A percentile compares a stretch with the other conserved stretches of the same genome.
Evolutionary conservation across 2,888 invertebrate species (phyloP).

Genomic region (Drosophila barbarae): DNA sequence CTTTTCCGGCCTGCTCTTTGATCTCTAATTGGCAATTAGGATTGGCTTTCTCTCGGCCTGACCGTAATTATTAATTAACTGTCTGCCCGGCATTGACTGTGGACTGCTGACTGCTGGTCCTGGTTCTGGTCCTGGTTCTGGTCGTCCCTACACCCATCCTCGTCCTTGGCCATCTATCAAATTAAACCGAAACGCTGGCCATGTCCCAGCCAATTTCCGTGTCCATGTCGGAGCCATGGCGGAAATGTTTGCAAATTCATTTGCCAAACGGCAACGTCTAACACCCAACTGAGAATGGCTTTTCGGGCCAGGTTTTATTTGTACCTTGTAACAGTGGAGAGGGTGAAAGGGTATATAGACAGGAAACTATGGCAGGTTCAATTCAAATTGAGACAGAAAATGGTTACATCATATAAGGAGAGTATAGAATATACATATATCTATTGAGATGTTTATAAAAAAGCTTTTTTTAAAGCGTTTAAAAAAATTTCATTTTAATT

Average conservation of each 20-base stretch:
- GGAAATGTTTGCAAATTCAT: conserved; percentile 73
- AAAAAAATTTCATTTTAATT: no score
- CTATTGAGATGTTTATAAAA: no score
- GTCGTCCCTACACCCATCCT: neutral
- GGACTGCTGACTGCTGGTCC: neutral
- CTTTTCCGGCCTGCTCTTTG: conserved; percentile 47
- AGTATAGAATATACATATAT: no score
- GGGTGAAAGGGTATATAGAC: neutral
- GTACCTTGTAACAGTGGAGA: neutral
- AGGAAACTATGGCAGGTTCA: neutral
- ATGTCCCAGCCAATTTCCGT: conserved; percentile 48
- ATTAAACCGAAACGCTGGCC: conserved; percentile 61
- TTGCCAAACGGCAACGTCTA: conserved; percentile 71
- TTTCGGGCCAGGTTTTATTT: conserved; percentile 25
- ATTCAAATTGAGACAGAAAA: no score
- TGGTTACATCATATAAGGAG: no score
- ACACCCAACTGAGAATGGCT: conserved; percentile 49
- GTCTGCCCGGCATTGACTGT: conserved; percentile 16
- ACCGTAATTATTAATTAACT: conserved; percentile 67
- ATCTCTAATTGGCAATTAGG: conserved; percentile 71
- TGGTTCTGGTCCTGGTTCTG: neutral
- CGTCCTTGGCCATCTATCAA: conserved; percentile 50
- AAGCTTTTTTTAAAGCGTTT: no score
- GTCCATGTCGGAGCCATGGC: conserved; percentile 51
- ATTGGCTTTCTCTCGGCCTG: conserved; percentile 39